Evolutionary conservation across 2,797 vertebrate genomes (phyloP), one percentile per base, ranked within the genome.

Genomic region (Lacerta bilineata): DNA sequence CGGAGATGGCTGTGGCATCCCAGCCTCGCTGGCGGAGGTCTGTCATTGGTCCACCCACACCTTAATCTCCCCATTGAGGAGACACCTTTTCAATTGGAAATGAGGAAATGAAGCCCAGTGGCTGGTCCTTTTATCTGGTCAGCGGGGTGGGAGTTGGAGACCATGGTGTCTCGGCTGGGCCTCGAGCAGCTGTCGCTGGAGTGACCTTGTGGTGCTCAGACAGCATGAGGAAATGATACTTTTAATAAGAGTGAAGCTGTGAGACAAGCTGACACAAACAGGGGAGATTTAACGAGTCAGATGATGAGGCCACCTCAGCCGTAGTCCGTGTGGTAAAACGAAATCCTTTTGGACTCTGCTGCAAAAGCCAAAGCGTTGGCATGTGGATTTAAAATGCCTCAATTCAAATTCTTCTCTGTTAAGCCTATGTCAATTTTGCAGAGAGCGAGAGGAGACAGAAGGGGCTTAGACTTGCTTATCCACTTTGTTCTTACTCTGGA

Each of bases 181-280:
- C 90, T 90, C 85, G 81, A 91, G 79, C 88, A 93, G 75, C 87
- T 93, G 91, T 93, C 89, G 82, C 87, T 27, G 83, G 83, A 95
- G 94, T 89, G 92, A 94, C 93, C 93, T 89, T 92, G 93, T 7
- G 0, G 41, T 13, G 68, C 90, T 95, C 95, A 94, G 18, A 95
- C 89, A 92, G 92, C 92, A 88, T 91, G 92, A 86, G 93, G 91
- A 92, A 93, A 91, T 5, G 61, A 77, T 85, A 78, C 50, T 92
- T 94, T 94, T 93, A 92, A 91, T 93, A 90, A 90, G 89, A 23
- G 80, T 46, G 85, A 89, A 95, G 78, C 92, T 89, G 89, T 3
- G 79, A 84, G 82, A 88, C 77, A 87, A 85, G 74, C 87, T 88
- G 92, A 87, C 69, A 86, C 83, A 87, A 80, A 23, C 83, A 68